Percentiles rank a stretch among this genome's conserved stretches.
Evolutionary conservation across 2,888 invertebrate species (phyloP).

Genomic region (Callimorpha dominula): DNA sequence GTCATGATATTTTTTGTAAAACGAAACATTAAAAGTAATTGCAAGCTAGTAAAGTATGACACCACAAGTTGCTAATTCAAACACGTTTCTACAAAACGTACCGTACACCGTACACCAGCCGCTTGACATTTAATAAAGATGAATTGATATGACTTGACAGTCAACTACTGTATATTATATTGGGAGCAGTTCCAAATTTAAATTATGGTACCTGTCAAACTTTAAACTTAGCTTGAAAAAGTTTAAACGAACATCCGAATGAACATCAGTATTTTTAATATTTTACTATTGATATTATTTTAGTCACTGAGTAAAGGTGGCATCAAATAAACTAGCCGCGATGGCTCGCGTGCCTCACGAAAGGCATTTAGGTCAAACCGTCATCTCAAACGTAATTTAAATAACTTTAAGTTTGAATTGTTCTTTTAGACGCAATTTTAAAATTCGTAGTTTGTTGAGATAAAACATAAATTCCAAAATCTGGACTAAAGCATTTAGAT

Average conservation of each 20-base stretch:
- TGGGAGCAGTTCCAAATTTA: no score
- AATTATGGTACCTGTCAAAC: no score
- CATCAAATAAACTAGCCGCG: constrained; percentile 3
- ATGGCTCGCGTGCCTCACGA: constrained; percentile 2
- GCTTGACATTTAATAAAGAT: no score
- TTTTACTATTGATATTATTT: background rate
- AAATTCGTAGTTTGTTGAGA: background rate
- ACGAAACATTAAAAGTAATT: no score
- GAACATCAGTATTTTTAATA: background rate
- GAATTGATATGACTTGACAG: no score
- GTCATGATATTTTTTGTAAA: no score
- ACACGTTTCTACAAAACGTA: no score
- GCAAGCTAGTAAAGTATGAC: no score
- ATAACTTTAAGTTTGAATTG: background rate
- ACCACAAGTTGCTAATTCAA: no score
- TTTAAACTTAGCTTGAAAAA: background rate
- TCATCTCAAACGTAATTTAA: background rate
- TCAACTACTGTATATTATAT: no score
- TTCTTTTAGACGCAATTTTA: background rate
- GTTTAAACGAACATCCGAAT: background rate
- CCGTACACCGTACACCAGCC: no score
- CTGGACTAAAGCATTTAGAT: background rate
- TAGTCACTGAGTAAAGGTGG: background rate
- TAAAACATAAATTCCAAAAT: background rate
- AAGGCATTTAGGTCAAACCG: constrained; percentile 7